A percentile compares a stretch with the other conserved stretches of the same genome.
Evolutionary conservation across 2,113 vertebrate genomes (phyloP).

Genomic region (Brienomyrus brachyistius): DNA sequence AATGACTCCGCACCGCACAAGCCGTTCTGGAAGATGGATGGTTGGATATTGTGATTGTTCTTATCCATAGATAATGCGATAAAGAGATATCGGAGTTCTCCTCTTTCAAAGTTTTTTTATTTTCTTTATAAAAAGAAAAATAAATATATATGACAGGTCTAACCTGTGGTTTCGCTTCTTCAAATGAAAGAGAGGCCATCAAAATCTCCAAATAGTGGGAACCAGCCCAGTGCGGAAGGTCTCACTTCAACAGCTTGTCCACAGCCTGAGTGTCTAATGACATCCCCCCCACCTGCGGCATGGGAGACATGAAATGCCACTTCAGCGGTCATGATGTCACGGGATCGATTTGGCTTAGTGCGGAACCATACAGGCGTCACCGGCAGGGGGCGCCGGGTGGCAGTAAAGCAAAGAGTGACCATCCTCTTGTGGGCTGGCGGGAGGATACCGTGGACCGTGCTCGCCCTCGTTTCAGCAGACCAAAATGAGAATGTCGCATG

Average conservation of each 20-base stretch:
- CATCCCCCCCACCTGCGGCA: neutral
- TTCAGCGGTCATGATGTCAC: neutral
- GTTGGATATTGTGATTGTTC: neutral
- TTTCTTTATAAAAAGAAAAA: neutral
- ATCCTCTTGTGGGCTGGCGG: constrained; percentile 26
- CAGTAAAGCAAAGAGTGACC: neutral
- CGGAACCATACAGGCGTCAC: neutral
- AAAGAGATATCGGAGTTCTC: neutral
- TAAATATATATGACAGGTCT: neutral
- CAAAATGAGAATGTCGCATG: constrained; percentile 34
- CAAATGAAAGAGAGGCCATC: neutral
- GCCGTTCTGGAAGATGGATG: neutral
- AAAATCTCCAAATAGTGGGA: neutral
- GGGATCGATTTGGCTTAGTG: neutral
- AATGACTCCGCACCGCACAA: neutral
- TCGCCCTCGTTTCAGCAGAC: constrained; percentile 53
- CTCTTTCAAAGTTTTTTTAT: neutral
- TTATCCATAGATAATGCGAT: neutral
- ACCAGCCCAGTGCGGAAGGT: neutral
- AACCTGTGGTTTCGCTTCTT: neutral
- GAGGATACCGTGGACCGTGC: constrained; percentile 61
- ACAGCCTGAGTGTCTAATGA: neutral
- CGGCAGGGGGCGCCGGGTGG: neutral
- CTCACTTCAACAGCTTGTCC: neutral
- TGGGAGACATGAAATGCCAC: neutral